Conservation (phyloP, 2,113 vertebrate genomes). For the Ophiodon elongatus region DNA sequence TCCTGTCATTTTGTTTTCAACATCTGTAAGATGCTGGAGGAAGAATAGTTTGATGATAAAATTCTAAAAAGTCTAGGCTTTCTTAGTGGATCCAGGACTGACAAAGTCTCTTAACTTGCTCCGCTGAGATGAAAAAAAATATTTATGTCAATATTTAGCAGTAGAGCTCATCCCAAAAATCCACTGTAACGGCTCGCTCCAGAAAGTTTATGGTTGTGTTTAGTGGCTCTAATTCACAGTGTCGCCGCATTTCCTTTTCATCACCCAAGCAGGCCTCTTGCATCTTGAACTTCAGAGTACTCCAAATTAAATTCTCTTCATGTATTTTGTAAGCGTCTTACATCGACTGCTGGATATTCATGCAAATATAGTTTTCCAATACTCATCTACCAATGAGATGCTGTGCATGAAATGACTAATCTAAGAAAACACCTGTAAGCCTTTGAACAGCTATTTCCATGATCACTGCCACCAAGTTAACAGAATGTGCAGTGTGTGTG, state of each 20-base stretch:
- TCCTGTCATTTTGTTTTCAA: not conserved
- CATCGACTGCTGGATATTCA: not conserved
- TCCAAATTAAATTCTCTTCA: not conserved
- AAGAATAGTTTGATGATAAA: conserved; percentile 18
- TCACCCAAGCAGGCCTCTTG: not conserved
- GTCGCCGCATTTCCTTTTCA: not conserved
- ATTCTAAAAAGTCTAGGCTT: conserved; percentile 12
- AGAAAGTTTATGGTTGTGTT: conserved; percentile 5
- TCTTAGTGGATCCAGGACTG: conserved; percentile 36
- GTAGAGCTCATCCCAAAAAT: conserved; percentile 18
- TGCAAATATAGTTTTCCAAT: not conserved
- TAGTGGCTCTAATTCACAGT: conserved; percentile 9
- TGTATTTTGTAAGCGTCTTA: not conserved
- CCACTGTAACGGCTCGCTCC: not conserved
- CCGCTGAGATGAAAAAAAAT: conserved; percentile 29
- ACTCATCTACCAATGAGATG: not conserved
- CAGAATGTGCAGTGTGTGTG: not conserved
- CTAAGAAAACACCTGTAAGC: not conserved
- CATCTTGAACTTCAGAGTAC: not conserved
- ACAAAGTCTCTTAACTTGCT: conserved; percentile 41
- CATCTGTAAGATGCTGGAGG: not conserved
- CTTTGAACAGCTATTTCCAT: conserved; percentile 21
- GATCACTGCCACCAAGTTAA: conserved; percentile 13
- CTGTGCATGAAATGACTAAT: not conserved
- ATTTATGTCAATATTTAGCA: conserved; percentile 56